Conservation (phyloP, 2,113 vertebrate genomes). For the Ginglymostoma cirratum region DNA sequence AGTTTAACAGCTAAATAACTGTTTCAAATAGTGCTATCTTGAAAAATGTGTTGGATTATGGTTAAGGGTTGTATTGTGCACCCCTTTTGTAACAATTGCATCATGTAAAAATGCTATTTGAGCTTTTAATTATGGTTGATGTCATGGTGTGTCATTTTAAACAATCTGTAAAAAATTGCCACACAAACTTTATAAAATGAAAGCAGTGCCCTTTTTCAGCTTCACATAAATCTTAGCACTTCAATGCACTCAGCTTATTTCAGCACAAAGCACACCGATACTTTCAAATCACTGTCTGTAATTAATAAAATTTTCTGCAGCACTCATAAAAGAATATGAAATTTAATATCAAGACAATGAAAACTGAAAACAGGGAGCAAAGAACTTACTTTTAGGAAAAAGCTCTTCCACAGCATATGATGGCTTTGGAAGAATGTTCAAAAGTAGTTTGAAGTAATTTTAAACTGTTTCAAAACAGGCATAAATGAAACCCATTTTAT, state of each 20-base stretch:
- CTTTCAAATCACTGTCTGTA: neutral
- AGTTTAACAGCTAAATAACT: neutral
- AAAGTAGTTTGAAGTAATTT: neutral
- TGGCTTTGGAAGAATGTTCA: neutral
- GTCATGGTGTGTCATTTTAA: neutral
- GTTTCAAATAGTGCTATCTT: neutral
- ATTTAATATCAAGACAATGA: neutral
- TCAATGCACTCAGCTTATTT: neutral
- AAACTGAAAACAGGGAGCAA: neutral
- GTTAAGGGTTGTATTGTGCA: neutral
- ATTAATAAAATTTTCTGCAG: neutral
- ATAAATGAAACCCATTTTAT: neutral
- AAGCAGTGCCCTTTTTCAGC: neutral
- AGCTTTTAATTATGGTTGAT: neutral
- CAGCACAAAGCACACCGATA: neutral
- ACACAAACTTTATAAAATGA: neutral
- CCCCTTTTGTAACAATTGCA: neutral
- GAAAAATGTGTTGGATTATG: neutral
- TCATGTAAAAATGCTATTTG: neutral
- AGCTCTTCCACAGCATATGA: neutral
- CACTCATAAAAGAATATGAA: neutral
- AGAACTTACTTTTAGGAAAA: neutral
- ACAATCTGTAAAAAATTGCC: neutral
- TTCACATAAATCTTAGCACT: neutral
- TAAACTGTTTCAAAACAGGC: neutral